phyloP scores from a whole-genome alignment of 2,113 vertebrate species.

The Atherinomorus stipes region DNA sequence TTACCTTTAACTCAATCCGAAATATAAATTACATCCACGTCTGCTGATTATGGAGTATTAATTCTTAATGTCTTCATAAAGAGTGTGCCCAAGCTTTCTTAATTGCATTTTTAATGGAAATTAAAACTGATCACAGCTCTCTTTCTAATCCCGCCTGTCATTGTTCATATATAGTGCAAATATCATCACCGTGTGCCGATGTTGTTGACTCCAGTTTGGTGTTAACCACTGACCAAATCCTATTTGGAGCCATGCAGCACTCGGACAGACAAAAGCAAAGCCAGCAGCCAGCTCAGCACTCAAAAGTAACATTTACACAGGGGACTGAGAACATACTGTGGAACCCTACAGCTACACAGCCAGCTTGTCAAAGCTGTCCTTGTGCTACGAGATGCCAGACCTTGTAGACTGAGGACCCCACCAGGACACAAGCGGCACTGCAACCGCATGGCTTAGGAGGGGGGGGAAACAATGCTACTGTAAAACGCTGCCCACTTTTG shows the following conservation, averaged over 20 bases:
- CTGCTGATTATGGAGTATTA: constrained; percentile 48
- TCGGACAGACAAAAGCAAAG: constrained; percentile 71
- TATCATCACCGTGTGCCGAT: constrained; percentile 28
- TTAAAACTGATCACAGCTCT: constrained; percentile 36
- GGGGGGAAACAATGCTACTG: too few species aligned
- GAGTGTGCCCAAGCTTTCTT: constrained; percentile 23
- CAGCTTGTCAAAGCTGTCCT: constrained; percentile 60
- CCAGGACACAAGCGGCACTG: constrained; percentile 49
- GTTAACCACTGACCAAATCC: constrained; percentile 73
- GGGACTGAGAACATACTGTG: constrained; percentile 70
- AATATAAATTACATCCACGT: constrained; percentile 44
- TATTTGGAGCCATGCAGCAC: constrained; percentile 60
- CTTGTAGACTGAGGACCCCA: constrained; percentile 68
- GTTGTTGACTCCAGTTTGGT: constrained; percentile 67
- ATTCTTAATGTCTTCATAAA: constrained; percentile 47
- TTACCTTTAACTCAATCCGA: constrained; percentile 52
- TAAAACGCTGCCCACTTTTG: background rate
- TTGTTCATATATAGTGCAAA: constrained; percentile 51
- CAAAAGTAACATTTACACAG: constrained; percentile 75
- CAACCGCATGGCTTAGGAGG: constrained; percentile 7
- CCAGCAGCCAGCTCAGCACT: constrained; percentile 74
- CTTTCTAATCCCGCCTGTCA: constrained; percentile 19
- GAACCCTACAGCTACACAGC: constrained; percentile 65
- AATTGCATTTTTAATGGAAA: constrained; percentile 52
- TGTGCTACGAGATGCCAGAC: constrained; percentile 17